These are phyloP conservation scores for Athalia circularis DNA, from an alignment of 2,888 invertebrate genomes.

Conservation along the genomic window DNA sequence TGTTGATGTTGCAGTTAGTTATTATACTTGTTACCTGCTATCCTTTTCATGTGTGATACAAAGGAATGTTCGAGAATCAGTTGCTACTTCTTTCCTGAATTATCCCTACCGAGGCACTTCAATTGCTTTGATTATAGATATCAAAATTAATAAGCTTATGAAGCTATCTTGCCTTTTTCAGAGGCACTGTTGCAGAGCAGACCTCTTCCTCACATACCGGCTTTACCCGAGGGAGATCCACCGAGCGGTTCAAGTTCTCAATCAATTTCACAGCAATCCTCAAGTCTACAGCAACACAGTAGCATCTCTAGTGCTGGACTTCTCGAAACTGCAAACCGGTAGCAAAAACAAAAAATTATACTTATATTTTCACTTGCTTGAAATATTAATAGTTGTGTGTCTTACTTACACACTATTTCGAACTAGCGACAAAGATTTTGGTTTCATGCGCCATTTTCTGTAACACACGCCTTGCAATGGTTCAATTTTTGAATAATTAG, in stretches of 20 bases:
- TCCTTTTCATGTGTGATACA: too few species aligned
- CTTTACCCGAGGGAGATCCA: slow-evolving; percentile 84
- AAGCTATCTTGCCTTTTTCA: slow-evolving; percentile 75
- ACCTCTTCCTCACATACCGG: slow-evolving; percentile 95
- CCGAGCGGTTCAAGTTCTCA: slow-evolving; percentile 73
- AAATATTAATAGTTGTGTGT: neutral
- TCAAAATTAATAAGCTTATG: too few species aligned
- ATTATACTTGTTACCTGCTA: too few species aligned
- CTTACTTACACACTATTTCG: too few species aligned
- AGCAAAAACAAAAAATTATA: neutral
- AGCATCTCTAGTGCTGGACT: slow-evolving; percentile 66
- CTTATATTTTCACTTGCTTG: neutral
- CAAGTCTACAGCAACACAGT: slow-evolving; percentile 68
- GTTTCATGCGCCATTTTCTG: too few species aligned
- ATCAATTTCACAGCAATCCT: slow-evolving; percentile 68
- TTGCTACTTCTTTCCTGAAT: slow-evolving; percentile 48
- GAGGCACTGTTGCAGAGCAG: slow-evolving; percentile 95
- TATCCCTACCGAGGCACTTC: slow-evolving; percentile 43
- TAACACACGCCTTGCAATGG: too few species aligned
- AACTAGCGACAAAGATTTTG: too few species aligned
- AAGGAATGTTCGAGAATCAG: too few species aligned
- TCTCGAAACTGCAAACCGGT: slow-evolving; percentile 74
- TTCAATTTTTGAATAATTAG: too few species aligned
- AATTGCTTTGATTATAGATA: too few species aligned
- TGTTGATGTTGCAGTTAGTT: too few species aligned